phyloP scores from a whole-genome alignment of 2,797 vertebrate genomes.

The Heterohyrax brucei region DNA sequence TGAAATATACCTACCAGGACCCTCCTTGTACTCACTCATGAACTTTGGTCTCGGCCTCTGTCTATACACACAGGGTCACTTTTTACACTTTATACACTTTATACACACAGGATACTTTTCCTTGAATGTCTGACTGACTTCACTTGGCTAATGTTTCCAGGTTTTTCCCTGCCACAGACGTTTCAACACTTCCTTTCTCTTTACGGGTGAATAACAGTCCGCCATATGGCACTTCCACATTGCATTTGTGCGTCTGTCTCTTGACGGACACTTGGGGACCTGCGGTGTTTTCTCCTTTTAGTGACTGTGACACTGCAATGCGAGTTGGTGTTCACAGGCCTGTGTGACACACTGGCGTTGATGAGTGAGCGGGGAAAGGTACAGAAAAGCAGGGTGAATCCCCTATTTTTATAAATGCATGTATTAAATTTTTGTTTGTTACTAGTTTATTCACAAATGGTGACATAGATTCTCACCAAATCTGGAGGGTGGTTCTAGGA shows the following conservation, averaged over 20 bases:
- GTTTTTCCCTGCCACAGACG: too few species aligned
- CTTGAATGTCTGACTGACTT: too few species aligned
- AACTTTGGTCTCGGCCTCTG: too few species aligned
- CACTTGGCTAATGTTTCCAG: too few species aligned
- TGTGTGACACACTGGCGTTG: background rate
- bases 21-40: too few species aligned
- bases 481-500: background rate
- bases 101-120: too few species aligned
- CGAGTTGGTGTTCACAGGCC: background rate
- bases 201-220: too few species aligned
- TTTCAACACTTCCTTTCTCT: too few species aligned
- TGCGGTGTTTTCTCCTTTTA: background rate
- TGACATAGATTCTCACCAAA: background rate
- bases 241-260: too few species aligned
- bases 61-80: too few species aligned
- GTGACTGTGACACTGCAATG: background rate
- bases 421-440: background rate
- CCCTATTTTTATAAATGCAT: background rate
- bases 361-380: background rate
- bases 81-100: too few species aligned
- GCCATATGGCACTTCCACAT: background rate
- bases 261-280: background rate
- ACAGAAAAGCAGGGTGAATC: background rate
- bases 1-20: rapidly evolving
- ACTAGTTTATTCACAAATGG: background rate